Evolutionary conservation across 1,140 invertebrate species (phyloP).

Genomic region (Harlomillsia oculata): DNA sequence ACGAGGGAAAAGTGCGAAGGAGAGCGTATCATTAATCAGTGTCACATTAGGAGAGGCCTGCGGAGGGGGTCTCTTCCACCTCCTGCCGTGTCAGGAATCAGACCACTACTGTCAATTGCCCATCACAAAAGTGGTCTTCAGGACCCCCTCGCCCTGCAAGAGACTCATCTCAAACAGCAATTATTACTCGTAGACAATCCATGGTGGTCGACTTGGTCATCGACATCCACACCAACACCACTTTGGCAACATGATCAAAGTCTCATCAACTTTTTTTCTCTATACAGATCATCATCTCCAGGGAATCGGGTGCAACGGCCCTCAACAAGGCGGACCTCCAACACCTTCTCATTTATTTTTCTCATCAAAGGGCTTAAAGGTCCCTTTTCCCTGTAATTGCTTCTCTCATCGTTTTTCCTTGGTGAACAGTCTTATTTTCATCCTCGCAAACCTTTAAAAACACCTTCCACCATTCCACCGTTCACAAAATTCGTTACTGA

Average conservation of each 20-base stretch:
- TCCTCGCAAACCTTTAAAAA: neutral
- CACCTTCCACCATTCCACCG: neutral
- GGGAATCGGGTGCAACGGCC: too few relatives aligned
- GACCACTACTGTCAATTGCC: slow-evolving; percentile 35
- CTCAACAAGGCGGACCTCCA: slow-evolving; percentile 31
- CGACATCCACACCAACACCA: too few relatives aligned
- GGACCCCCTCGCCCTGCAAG: too few relatives aligned
- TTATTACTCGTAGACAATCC: too few relatives aligned
- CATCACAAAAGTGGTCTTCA: too few relatives aligned
- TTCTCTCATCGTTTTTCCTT: neutral
- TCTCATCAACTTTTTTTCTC: too few relatives aligned
- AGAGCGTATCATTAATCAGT: slow-evolving; percentile 35
- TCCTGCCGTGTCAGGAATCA: slow-evolving; percentile 32
- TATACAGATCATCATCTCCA: too few relatives aligned
- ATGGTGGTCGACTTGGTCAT: too few relatives aligned
- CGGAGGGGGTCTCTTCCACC: slow-evolving; percentile 24
- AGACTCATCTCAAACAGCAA: too few relatives aligned
- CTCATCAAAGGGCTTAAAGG: neutral
- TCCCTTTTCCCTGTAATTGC: too few relatives aligned
- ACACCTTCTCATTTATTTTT: slow-evolving; percentile 29
- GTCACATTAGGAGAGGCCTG: slow-evolving; percentile 33
- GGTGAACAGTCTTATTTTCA: neutral
- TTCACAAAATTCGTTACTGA: too few relatives aligned
- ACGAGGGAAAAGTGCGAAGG: slow-evolving; percentile 10
- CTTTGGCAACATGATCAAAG: too few relatives aligned